Evolutionary conservation across 2,797 vertebrate species (phyloP), one percentile per base, ranked within the genome.

Genomic region (Molossus molossus): DNA sequence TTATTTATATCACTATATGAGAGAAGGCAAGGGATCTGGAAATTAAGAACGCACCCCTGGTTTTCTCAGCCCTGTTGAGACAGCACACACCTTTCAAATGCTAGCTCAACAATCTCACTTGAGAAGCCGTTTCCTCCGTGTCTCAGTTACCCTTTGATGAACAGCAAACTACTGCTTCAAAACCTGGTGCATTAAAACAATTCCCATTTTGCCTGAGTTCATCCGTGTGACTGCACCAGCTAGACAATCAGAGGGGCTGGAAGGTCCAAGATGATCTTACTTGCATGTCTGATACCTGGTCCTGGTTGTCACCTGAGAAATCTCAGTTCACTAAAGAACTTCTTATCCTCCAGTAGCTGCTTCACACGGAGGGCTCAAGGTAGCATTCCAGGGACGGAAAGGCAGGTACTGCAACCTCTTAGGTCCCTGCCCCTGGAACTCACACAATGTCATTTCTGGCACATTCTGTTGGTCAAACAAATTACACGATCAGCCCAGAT

Each of bases 111-210:
- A 2, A 20, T 84, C n/a, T 91, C 33, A 95, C 40, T 50, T 65
- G 21, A 89, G 25, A 73, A 55, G 29, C 55, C 86, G 0, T 69
- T 82, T 60, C 17, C 4, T 67, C 8, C 1, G 2, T 48, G 14
- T 85, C 45, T 94, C 33, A 4, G 23, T 27, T 64, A 81, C 25
- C 9, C 20, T 92, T 94, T 87, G 76, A 57, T 79, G 27, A 33
- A 65, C 37, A 64, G 67, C 21, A 70, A 95, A 96, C 25, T 72
- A 60, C 65, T 13, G 81, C 72, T 17, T 81, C 23, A 91, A 90
- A 94, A 76, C 50, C 18, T 45, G 15, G 40, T 80, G 64, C 17
- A 29, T 70, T 69, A 20, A 94, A 69, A 76, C 60, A 93, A 23
- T 84, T 89, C 33, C n/a, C 27, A 5, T 53, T 77, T 77, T 77